phyloP scores from a whole-genome alignment of 2,888 invertebrate species.

The Drosophila acutilabella region DNA sequence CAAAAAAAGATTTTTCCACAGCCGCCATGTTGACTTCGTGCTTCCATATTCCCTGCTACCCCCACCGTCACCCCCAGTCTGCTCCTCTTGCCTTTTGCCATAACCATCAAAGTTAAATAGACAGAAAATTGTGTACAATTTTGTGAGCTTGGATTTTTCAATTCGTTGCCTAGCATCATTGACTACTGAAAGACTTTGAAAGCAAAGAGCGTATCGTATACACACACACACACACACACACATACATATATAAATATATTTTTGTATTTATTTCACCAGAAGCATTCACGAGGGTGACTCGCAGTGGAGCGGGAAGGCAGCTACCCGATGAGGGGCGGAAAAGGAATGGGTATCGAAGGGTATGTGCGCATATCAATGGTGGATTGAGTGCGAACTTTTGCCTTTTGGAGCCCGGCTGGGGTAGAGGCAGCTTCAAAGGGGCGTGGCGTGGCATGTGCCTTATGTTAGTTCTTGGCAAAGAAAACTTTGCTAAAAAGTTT shows the following conservation, averaged over 20 bases:
- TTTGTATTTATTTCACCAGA: constrained; percentile 22
- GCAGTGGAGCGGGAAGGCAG: background rate
- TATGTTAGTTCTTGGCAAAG: constrained; percentile 25
- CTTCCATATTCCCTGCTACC: constrained; percentile 1
- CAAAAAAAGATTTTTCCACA: constrained; percentile 61
- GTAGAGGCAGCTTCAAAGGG: background rate
- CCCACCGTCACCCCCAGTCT: background rate
- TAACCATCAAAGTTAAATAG: constrained; percentile 80
- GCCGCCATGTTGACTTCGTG: constrained; percentile 44
- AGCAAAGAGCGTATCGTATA: constrained; percentile 45
- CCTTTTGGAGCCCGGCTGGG: background rate
- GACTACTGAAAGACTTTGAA: constrained; percentile 69
- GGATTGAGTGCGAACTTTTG: constrained; percentile 21
- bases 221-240: too few relatives aligned
- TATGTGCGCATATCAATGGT: constrained; percentile 53
- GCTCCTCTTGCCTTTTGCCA: constrained; percentile 16
- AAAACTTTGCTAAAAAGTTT: constrained; percentile 39
- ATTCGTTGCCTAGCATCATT: constrained; percentile 80
- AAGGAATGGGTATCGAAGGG: constrained; percentile 26
- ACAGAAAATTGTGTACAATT: constrained; percentile 83
- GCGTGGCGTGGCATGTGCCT: constrained; percentile 34
- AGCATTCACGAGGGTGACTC: constrained; percentile 30
- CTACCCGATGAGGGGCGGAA: background rate
- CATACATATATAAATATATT: constrained; percentile 8
- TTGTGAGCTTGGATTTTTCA: constrained; percentile 77